Percentiles rank a stretch among this genome's conserved stretches.
Evolutionary conservation across 37 sponge, comb jelly and placozoan species (phyloP).

Genomic region (Eunapius fragilis): DNA sequence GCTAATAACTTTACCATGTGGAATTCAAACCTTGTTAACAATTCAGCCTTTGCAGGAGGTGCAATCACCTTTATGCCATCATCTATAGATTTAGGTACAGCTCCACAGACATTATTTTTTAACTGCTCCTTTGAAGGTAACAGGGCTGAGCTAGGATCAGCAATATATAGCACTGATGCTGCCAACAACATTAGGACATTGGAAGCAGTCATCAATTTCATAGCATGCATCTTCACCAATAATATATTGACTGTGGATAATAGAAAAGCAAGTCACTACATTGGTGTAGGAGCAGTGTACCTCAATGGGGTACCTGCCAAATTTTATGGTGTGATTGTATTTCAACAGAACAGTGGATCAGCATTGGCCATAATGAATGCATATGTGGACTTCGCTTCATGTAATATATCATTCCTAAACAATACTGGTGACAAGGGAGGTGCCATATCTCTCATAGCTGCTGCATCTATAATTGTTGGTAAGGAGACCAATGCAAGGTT

Average conservation of each 20-base stretch:
- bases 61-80: too few species aligned
- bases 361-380: slow-evolving; percentile 42
- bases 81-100: too few species aligned
- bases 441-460: slow-evolving; percentile 42
- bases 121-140: slow-evolving; percentile 17
- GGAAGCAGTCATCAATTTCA: not conserved
- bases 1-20: too few species aligned
- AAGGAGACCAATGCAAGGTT: slow-evolving; percentile 14
- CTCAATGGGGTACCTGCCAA: slow-evolving; percentile 18
- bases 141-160: slow-evolving; percentile 41
- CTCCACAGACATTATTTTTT: too few species aligned
- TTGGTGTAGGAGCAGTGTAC: slow-evolving; percentile 51
- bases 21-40: too few species aligned
- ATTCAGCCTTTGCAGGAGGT: too few species aligned
- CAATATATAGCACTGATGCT: slow-evolving; percentile 15
- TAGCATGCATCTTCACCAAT: slow-evolving; percentile 10
- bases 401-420: slow-evolving; percentile 7
- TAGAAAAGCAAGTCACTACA: not conserved
- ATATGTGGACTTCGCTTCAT: slow-evolving; percentile 17
- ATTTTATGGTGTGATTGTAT: slow-evolving; percentile 27
- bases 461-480: slow-evolving; percentile 1
- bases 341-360: slow-evolving; percentile 43
- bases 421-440: slow-evolving; percentile 52
- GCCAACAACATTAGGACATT: not conserved
- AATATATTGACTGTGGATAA: slow-evolving; percentile 15